Conservation (phyloP, 37 sponge, comb jelly and placozoan genomes). For the Bolinopsis microptera region DNA sequence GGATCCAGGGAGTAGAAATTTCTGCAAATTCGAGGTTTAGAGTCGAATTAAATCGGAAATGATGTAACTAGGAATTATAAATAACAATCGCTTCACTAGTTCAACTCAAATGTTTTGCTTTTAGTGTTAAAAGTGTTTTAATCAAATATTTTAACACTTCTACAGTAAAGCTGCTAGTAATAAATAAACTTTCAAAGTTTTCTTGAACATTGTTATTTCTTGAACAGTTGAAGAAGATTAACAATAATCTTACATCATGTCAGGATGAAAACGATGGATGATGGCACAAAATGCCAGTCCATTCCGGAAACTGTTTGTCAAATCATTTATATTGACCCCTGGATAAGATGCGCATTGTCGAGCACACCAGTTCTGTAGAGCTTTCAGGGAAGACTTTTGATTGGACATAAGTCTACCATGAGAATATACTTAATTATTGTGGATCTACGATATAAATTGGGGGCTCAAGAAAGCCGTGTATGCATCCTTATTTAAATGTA, state of each 20-base stretch:
- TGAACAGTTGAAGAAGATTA: no score
- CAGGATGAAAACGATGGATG: slow-evolving; percentile 88
- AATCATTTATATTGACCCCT: slow-evolving; percentile 82
- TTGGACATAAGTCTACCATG: slow-evolving; percentile 12
- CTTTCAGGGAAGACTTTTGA: slow-evolving; percentile 74
- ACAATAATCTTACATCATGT: slow-evolving; percentile 79
- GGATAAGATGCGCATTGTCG: slow-evolving; percentile 76
- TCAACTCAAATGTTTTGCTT: no score
- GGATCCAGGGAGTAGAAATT: slow-evolving; percentile 75
- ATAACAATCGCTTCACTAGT: no score
- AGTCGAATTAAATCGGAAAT: not conserved
- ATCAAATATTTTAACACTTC: no score
- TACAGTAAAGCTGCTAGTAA: no score
- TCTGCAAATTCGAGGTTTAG: slow-evolving; percentile 67
- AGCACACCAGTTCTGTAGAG: slow-evolving; percentile 86
- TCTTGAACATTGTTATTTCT: no score
- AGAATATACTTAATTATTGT: no score
- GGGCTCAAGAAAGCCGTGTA: no score
- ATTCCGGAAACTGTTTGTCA: slow-evolving; percentile 84
- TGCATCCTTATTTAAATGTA: no score
- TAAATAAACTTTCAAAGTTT: no score
- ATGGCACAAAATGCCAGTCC: slow-evolving; percentile 95
- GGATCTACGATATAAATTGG: no score
- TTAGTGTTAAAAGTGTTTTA: no score
- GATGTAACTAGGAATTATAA: not conserved